Percentiles rank a stretch among this genome's conserved stretches.
phyloP scores from a whole-genome alignment of 2,113 vertebrate species.

The Sprattus sprattus region DNA sequence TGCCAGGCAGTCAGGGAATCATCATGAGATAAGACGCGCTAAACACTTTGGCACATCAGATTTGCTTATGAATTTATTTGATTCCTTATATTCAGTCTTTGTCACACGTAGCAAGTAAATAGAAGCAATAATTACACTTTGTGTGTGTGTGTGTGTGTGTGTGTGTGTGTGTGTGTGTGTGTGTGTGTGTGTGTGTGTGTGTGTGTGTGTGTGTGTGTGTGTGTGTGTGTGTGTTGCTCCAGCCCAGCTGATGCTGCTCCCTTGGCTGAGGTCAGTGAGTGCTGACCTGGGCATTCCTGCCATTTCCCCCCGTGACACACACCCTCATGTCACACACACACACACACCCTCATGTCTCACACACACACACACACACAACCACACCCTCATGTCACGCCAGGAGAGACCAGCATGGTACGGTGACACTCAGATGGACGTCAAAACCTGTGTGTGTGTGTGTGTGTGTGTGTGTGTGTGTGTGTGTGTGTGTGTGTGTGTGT shows the following conservation, averaged over 20 bases:
- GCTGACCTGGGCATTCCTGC: conserved; percentile 30
- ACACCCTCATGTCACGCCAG: not conserved
- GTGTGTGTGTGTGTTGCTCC: not conserved
- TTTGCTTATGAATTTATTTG: not conserved
- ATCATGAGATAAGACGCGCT: not conserved
- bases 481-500: conserved; percentile 3
- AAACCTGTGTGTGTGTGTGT: conserved; percentile 5
- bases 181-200: conserved; percentile 16
- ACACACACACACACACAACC: too few species aligned
- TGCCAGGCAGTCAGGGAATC: too few species aligned
- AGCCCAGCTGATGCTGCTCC: not conserved
- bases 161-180: not conserved
- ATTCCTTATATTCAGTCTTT: not conserved
- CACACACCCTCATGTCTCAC: too few species aligned
- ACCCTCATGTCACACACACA: not conserved
- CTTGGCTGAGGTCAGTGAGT: not conserved
- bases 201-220: not conserved
- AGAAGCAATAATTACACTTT: not conserved
- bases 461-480: not conserved
- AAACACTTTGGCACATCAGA: not conserved
- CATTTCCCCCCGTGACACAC: not conserved
- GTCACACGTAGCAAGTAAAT: not conserved
- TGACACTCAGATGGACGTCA: not conserved
- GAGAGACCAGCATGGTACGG: not conserved
- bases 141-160: not conserved